Base-by-base conservation (phyloP, 64 coral and sea anemone genomes). In the Actinia equina region DNA sequence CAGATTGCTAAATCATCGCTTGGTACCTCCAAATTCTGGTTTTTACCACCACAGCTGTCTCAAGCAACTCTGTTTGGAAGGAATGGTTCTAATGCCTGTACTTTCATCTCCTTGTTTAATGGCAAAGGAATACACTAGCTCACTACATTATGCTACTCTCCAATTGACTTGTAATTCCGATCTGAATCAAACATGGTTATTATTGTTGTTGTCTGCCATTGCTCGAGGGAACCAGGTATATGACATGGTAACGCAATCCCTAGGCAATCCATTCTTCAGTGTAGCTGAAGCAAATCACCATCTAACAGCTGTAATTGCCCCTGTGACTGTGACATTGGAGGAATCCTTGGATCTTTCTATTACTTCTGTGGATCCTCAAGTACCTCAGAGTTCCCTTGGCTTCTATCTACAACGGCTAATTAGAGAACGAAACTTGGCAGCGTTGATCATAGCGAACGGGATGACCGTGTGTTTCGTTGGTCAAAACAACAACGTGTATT, bases 41-140 rank as follows among this genome's bases (percentile, higher is more conserved):
- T 84, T 56, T 60, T 90, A 67, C 82, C 89, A 78, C 54, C 67
- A 19, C 45, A 77, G 3, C 22, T 85, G n/a, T 90, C 89, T 27
- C 82, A 90, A 42, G 83, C 89, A 54, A 85, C 89, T 76, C 14
- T 90, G 52, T 85, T n/a, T 30, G 83, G 82, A 42, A 90, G 89
- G 49, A 90, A 85, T 90, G 89, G 89, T 22, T 90, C 82, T 58
- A 85, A 79, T 90, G 88, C 82, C 15, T 90, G 88, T 41, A 90
- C 88, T 16, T 84, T 90, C 22, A 90, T 90, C 51, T 60, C 82
- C 26, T 85, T 90, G 67, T 51, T n/a, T 90, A 22, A 59, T 89
- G 60, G 88, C 59, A 43, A 89, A 89, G 63, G 22, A 69, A 14
- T 89, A 55, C 61, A 88, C 71, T 44, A 88, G 15, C 82, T 89